Evolutionary conservation across 2,797 vertebrate genomes (phyloP).

Genomic region (Mormyrops boulengeri): DNA sequence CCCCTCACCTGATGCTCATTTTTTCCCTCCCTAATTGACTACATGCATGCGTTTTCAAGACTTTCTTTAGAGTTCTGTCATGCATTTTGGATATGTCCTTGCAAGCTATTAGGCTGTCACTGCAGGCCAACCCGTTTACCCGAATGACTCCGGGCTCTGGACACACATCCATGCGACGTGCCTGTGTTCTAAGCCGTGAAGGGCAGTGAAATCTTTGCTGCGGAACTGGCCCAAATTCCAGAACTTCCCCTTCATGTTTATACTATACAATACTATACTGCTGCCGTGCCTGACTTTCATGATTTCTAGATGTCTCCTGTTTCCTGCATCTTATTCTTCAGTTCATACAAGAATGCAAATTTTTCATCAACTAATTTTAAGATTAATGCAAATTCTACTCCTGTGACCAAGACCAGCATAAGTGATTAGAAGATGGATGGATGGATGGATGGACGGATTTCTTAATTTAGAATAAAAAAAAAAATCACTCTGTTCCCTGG

Average conservation of each 20-base stretch:
- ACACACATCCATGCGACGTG: background rate
- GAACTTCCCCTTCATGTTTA: background rate
- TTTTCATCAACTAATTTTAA: background rate
- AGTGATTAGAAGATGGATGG: background rate
- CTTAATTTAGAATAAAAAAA: background rate
- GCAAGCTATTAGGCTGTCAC: background rate
- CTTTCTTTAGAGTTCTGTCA: background rate
- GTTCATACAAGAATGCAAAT: background rate
- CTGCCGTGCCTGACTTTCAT: background rate
- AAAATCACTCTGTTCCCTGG: background rate
- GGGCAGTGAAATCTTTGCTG: background rate
- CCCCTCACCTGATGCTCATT: background rate
- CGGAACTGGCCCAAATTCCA: background rate
- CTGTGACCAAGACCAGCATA: background rate
- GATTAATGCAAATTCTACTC: background rate
- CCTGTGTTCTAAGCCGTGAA: background rate
- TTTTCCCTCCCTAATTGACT: constrained; percentile 27
- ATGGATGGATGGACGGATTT: background rate
- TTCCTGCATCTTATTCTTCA: background rate
- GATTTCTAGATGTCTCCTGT: background rate
- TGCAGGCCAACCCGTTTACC: background rate
- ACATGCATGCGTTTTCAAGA: background rate
- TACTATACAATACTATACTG: background rate
- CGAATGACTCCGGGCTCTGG: background rate
- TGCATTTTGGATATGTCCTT: background rate